Base-by-base conservation (phyloP, 2,888 invertebrate species). In the Drosophila heteroneura region DNA sequence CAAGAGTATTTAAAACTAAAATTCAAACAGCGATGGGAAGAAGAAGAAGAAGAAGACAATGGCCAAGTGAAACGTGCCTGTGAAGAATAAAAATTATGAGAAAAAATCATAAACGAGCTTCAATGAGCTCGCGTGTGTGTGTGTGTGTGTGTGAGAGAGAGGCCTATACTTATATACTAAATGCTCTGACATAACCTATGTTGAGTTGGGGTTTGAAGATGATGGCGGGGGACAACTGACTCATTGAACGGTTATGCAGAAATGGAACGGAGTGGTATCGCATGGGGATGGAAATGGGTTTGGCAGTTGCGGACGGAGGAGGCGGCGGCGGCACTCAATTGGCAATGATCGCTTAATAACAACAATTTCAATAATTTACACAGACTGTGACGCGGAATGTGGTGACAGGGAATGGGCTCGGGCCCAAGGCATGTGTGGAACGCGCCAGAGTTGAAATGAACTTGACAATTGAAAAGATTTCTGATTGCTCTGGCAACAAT, bases 331-430 rank as follows among this genome's bases (percentile, higher is more conserved):
- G 44, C 66, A 76, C 76, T 76, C 70, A 81, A 79, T 81, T 79
- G 79, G 30, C 74, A 81, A 76, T 77, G 71, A 82, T 79, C 76
- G 70, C 63, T 79, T 73, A 81, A 76, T 81, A 74, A 63, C 82
- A 81, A 70, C 76, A 73, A 82, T 82, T 79, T 79, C 65, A 81
- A 82, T 82, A 68, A 79, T 74, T 79, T 79, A 63, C 54, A 63
- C 62, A 61, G 66, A 52, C 68, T 61, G 57, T 74, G 63, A 63
- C 56, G 68, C 65, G 62, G 67, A 73, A 65, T 62, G 61, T 56
- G 58, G 57, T 41, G 26, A 37, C n/a, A 44, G 49, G 33, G 19
- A 19, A 30, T 51, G 54, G 26, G 47, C 30, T 12, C 33, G 60
- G n/a, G 39, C 30, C 5, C 26, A 57, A 75, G 47, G 56, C 41